Conservation (phyloP, 1,140 invertebrate species). For the Philotrypesis tridentata region DNA sequence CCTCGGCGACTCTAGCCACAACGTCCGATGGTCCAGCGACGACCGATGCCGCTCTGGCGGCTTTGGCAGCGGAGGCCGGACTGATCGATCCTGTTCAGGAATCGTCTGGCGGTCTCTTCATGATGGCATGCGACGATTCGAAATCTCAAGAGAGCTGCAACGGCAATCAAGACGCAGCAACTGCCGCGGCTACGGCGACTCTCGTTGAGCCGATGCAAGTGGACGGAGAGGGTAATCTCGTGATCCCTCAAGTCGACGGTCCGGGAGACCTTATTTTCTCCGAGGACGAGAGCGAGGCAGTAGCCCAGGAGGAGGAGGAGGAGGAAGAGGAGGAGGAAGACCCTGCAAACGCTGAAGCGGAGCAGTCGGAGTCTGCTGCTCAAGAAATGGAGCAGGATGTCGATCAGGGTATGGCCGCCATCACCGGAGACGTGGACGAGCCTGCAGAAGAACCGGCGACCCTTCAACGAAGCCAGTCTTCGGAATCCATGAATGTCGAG, state of each 20-base stretch:
- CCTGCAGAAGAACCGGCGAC: conserved; percentile 39
- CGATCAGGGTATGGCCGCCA: conserved; percentile 62
- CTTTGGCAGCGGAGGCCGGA: conserved; percentile 79
- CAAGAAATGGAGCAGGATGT: conserved; percentile 67
- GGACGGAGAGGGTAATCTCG: conserved; percentile 68
- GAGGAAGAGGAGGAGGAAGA: conserved; percentile 41
- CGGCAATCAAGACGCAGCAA: conserved; percentile 64
- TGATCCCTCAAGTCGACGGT: conserved; percentile 71
- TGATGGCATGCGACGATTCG: conserved; percentile 65
- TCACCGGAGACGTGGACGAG: conserved; percentile 42
- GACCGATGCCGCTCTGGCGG: conserved; percentile 79
- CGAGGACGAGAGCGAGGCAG: conserved; percentile 60
- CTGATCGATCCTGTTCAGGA: conserved; percentile 77
- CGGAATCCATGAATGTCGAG: conserved; percentile 45
- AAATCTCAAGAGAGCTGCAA: conserved; percentile 70
- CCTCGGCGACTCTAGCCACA: conserved; percentile 74
- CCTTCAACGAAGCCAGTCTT: background rate
- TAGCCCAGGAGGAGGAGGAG: conserved; percentile 21
- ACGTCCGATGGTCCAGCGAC: conserved; percentile 78
- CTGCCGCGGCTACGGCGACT: conserved; percentile 59
- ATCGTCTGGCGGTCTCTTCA: conserved; percentile 66
- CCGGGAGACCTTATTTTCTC: conserved; percentile 63
- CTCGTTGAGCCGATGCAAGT: conserved; percentile 69
- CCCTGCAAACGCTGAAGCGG: conserved; percentile 8
- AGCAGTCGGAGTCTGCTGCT: conserved; percentile 12